Base-by-base conservation (phyloP, 2,113 vertebrate species). In the Clarias macrocephalus region DNA sequence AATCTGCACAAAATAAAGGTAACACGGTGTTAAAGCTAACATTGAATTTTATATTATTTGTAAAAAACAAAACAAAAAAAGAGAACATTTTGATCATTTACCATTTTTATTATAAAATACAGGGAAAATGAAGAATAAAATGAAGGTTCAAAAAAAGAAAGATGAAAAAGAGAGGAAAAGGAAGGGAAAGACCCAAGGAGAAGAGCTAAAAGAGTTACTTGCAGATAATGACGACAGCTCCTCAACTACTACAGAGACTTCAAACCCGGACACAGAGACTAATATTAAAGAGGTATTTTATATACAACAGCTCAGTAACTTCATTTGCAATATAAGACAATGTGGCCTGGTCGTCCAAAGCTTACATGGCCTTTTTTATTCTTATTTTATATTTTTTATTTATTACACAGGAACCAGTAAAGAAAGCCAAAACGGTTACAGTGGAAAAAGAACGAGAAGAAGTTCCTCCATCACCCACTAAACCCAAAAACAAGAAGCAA, bases 191-290 rank as follows among this genome's bases (percentile, higher is more conserved):
- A 94, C 92, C 57, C 96, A 94, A 82, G 96, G 97, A 52, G 98
- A 98, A 15, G 98, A 98, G 84, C 93, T 97, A 13, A 98, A 98
- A 86, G 98, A 99, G 87, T 93, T 95, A 25, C 90, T 97, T 92
- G 98, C 94, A 57, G 98, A 99, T 91, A 95, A 95, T 25, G 98
- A 99, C 19, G 98, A 99, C 95, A 98, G 97, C 94, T 99, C 98
- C 91, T 99, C 98, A 89, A 99, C 98, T 16, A 99, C 98, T 87
- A 99, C 98, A 18, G 98, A 99, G 94, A 98, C 98, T 86, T 99
- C 98, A 82, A 99, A 97, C 90, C 98, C 98, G 5, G 98, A 99
- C 52, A 95, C 96, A 90, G 98, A 99, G 87, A 93, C 96, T 5
- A 95, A 94, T 92, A 92, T 96, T 85, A 98, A 97, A 94, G 98